Conservation (phyloP, 2,113 vertebrate genomes). For the Paracanthobrama guichenoti region DNA sequence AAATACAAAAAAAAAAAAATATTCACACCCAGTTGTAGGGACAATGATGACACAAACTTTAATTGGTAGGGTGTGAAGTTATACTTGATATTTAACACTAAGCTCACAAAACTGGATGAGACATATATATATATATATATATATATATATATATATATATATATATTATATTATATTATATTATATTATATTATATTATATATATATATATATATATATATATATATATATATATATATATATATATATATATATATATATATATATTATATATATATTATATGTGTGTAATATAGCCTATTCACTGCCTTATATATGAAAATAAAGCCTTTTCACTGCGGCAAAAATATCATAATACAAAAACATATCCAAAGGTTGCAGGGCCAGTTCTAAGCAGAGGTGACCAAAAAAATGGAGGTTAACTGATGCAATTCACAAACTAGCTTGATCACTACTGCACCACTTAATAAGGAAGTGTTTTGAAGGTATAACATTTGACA, state of each 20-base stretch:
- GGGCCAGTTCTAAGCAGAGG: not conserved
- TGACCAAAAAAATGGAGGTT: not conserved
- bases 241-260: too few species aligned
- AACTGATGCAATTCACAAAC: not conserved
- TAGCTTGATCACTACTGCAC: not conserved
- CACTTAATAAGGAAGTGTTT: not conserved
- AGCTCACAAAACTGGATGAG: slow-evolving; percentile 35
- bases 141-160: too few species aligned
- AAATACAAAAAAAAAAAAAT: too few species aligned
- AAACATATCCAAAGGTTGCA: not conserved
- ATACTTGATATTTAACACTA: slow-evolving; percentile 12
- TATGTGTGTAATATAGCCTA: too few species aligned
- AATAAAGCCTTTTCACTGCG: slow-evolving; percentile 13
- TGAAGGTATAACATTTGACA: too few species aligned
- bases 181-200: too few species aligned
- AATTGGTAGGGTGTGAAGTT: slow-evolving; percentile 27
- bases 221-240: too few species aligned
- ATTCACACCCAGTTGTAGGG: not conserved
- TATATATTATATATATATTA: too few species aligned
- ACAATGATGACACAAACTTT: not conserved
- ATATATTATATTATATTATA: too few species aligned
- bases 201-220: too few species aligned
- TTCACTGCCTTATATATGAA: too few species aligned
- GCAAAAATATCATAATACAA: slow-evolving; percentile 11
- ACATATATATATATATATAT: too few species aligned